Evolutionary conservation across 2,888 invertebrate species (phyloP), one percentile per base, ranked within the genome.

Genomic region (Conchocele bisecta): DNA sequence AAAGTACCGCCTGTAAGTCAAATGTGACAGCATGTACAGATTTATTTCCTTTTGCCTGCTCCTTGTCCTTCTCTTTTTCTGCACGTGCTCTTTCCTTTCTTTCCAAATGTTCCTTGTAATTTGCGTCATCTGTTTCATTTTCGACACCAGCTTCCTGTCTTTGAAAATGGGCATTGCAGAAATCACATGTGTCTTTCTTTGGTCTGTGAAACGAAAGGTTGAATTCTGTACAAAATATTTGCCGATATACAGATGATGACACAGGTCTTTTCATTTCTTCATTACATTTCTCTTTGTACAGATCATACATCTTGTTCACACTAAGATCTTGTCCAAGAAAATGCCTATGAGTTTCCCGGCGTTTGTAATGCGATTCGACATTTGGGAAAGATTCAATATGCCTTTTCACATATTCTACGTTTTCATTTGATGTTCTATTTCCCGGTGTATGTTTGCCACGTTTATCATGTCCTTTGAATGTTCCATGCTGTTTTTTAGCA

Each of bases 171-270:
- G 44, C 28, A 22, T 60, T 57, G 35, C 70, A 75, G 13, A 42
- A 53, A 20, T 37, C 22, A 42, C 70, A 76, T 22, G 59, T 33
- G 39, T 75, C 69, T 42, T 66, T 70, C 24, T 69, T 75, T 33
- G 69, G 74, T 26, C 61, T 69, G 17, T 28, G 48, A 48, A 75
- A 75, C 7, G 71, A 65, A 5, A 76, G 22, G 31, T 76, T 79
- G 35, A 60, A 79, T 5, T 79, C 50, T 15, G 26, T 57, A 17
- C 73, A 70, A 41, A 79, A 26, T 22, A 69, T 44, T 5, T 58
- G 51, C 41, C 74, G 42, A 53, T 74, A 79, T 11, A 73, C 63
- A 29, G 37, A 39, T 50, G 66, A 64, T n/a, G 60, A 64, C 51
- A 70, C 67, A 15, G 56, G 29, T 3, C 39, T 56, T 22, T 20